A percentile compares a stretch with the other conserved stretches of the same genome.
Evolutionary conservation across 2,113 vertebrate species (phyloP).

Genomic region (Trematocara nigrifrons): DNA sequence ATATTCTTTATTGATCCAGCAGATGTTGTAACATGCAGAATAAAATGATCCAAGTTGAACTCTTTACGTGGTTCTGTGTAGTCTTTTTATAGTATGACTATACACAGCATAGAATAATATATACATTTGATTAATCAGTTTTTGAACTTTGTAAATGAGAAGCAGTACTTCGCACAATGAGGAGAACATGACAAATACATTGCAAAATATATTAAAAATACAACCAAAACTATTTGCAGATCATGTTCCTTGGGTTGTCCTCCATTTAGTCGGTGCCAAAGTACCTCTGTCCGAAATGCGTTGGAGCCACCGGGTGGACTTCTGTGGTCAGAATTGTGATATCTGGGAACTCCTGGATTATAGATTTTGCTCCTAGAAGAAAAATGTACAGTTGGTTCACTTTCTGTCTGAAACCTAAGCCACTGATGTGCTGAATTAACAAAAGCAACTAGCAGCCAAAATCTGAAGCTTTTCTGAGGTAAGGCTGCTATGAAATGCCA

Average conservation of each 20-base stretch:
- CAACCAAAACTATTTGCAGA: neutral
- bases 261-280: conserved; percentile 88
- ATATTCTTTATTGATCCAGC: conserved; percentile 59
- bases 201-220: conserved; percentile 3
- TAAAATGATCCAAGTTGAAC: conserved; percentile 50
- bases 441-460: neutral
- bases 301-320: conserved; percentile 91
- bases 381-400: neutral
- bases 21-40: conserved; percentile 55
- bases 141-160: neutral
- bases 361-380: conserved; percentile 87
- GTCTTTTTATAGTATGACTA: neutral
- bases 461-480: neutral
- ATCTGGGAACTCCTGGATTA: conserved; percentile 95
- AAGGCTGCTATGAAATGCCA: neutral
- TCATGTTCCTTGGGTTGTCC: conserved; percentile 34
- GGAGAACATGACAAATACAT: conserved; percentile 18
- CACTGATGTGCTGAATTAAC: neutral
- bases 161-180: conserved; percentile 47
- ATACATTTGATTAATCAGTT: conserved; percentile 5
- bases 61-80: neutral
- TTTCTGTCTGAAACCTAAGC: neutral
- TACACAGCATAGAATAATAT: conserved; percentile 33
- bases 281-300: conserved; percentile 96
- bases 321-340: conserved; percentile 96